Percentiles rank a stretch among this genome's conserved stretches.
Conservation (phyloP, 2,113 vertebrate genomes). For the Datnioides undecimradiatus region DNA sequence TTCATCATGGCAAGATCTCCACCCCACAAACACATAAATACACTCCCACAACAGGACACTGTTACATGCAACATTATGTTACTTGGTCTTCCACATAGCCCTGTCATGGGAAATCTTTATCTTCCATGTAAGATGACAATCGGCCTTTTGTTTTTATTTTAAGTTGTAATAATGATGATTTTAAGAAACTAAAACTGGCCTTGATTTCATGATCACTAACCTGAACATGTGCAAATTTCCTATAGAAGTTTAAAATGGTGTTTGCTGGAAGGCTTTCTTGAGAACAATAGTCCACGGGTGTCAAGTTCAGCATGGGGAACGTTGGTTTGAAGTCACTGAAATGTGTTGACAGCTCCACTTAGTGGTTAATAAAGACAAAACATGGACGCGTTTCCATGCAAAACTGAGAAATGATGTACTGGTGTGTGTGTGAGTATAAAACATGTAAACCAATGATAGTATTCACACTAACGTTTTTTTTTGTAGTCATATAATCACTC, state of each 20-base stretch:
- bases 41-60: not conserved
- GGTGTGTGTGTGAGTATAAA: not conserved
- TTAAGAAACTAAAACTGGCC: conserved; percentile 11
- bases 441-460: not conserved
- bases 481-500: not conserved
- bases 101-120: not conserved
- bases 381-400: not conserved
- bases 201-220: not conserved
- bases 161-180: not conserved
- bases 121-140: conserved; percentile 15
- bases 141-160: conserved; percentile 8
- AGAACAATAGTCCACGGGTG: not conserved
- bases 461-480: not conserved
- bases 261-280: not conserved
- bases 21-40: not conserved
- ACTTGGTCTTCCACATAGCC: not conserved
- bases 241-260: not conserved
- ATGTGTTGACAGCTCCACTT: conserved; percentile 9
- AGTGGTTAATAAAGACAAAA: conserved; percentile 28
- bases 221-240: not conserved
- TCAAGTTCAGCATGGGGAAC: not conserved
- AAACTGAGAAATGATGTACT: not conserved
- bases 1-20: not conserved
- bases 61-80: conserved; percentile 12
- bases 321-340: not conserved